Base-by-base conservation (phyloP, 2,113 vertebrate species). In the Carettochelys insculpta region DNA sequence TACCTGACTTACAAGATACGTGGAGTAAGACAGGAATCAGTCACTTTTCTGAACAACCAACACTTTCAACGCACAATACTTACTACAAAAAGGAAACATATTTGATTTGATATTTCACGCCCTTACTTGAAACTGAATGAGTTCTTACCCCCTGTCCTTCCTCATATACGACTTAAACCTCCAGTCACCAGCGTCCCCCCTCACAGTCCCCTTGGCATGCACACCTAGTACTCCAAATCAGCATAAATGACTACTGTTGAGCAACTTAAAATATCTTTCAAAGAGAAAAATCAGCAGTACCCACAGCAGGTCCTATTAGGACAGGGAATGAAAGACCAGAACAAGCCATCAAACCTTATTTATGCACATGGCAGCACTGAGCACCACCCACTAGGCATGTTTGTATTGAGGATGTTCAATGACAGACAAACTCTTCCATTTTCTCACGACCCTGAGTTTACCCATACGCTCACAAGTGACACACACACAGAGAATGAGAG, bases 1-100 rank as follows among this genome's bases (percentile, higher is more conserved):
- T 48, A 89, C 65, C 31, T 53, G 5, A 85, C 61, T 89, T 83
- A 22, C 53, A 89, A 80, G 29, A 27, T 6, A 0, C 54, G 54
- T 20, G 87, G 91, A 58, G 16, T 29, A 65, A 0, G 38, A 89
- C 0, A 31, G 4, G 71, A 85, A 48, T 71, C 27, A 58, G 17
- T 24, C 2, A 19, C 73, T 71, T 78, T 92, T 86, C 53, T 86
- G n/a, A 86, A 27, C 27, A 92, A 94, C 0, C 22, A 77, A 86
- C 27, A 73, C n/a, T 85, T 90, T 8, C 53, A 91, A 91, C 4
- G 79, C 6, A 75, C 6, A 1, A 4, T 3, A 43, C 43, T 16
- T 27, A 52, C 3, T 2, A 0, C 2, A 14, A 52, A 47, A 10
- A 41, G 7, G 11, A 48, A 13, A 3, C 2, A 80, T 86, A 8